Evolutionary conservation across 2,113 vertebrate species (phyloP).

Genomic region (Trogon surrucura): DNA sequence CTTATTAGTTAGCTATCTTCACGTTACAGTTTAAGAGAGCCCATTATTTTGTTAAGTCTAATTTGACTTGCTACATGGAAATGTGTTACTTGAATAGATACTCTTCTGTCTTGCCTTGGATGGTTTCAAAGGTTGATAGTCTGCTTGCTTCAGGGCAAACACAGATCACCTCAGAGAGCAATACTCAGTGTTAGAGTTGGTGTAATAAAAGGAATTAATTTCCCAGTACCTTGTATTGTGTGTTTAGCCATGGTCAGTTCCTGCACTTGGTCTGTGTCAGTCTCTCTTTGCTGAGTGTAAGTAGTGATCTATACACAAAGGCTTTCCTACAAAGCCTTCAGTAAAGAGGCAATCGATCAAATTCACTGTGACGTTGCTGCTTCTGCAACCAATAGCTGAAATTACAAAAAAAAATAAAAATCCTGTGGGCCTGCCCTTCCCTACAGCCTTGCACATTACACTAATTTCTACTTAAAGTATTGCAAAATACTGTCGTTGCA

Average conservation of each 20-base stretch:
- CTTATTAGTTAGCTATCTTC: neutral
- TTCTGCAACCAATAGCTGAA: neutral
- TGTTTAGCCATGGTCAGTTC: neutral
- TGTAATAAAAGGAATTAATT: conserved; percentile 9
- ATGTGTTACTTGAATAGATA: neutral
- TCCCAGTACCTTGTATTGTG: neutral
- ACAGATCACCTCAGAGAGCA: neutral
- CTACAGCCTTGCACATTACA: neutral
- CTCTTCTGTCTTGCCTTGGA: neutral
- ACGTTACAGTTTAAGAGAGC: neutral
- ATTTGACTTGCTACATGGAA: neutral
- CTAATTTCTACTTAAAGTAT: neutral
- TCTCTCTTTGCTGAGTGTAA: neutral
- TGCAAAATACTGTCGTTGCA: neutral
- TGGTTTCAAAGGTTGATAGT: neutral
- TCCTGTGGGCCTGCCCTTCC: neutral
- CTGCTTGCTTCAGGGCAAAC: neutral
- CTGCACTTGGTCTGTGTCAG: neutral
- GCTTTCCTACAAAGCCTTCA: neutral
- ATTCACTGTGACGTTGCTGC: neutral
- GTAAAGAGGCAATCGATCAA: neutral
- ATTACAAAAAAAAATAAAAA: neutral
- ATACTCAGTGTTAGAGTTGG: neutral
- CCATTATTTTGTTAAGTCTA: neutral
- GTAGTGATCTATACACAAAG: neutral